phyloP scores from a whole-genome alignment of 2,797 vertebrate species.

The Trachurus trachurus region DNA sequence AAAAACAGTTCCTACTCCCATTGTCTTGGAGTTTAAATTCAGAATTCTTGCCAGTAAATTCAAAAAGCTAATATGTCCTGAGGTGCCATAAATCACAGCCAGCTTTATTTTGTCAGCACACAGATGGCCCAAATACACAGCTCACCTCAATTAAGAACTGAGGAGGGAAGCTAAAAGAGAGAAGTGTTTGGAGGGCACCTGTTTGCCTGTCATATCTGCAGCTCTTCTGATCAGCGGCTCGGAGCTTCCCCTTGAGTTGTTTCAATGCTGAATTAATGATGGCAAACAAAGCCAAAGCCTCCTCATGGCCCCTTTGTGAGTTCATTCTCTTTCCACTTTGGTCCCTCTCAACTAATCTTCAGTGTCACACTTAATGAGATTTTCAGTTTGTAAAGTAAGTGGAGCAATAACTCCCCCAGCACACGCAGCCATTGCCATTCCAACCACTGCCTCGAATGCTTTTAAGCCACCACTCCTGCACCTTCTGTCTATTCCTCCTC shows the following conservation, averaged over 20 bases:
- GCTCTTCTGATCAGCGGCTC: conserved; percentile 79
- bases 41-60: conserved; percentile 56
- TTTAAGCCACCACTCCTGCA: conserved; percentile 65
- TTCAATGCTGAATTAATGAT: conserved; percentile 83
- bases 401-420: conserved; percentile 79
- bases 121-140: conserved; percentile 83
- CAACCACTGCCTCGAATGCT: conserved; percentile 51
- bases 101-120: conserved; percentile 83
- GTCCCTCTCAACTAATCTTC: conserved; percentile 86
- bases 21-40: conserved; percentile 40
- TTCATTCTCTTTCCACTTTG: conserved; percentile 81
- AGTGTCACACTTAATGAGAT: conserved; percentile 89
- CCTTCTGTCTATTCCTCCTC: conserved; percentile 52
- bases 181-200: conserved; percentile 78
- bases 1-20: neutral
- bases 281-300: conserved; percentile 84
- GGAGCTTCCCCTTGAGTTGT: conserved; percentile 75
- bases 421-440: conserved; percentile 47
- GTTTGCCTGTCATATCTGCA: conserved; percentile 79
- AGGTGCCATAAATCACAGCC: conserved; percentile 86
- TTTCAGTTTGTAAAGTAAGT: conserved; percentile 85
- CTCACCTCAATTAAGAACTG: conserved; percentile 83
- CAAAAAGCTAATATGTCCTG: conserved; percentile 77
- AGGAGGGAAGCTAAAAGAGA: conserved; percentile 64
- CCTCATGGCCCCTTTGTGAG: conserved; percentile 78